These are phyloP conservation scores for Diploptera punctata DNA, from an alignment of 2,888 invertebrate species.

Conservation along the genomic window DNA sequence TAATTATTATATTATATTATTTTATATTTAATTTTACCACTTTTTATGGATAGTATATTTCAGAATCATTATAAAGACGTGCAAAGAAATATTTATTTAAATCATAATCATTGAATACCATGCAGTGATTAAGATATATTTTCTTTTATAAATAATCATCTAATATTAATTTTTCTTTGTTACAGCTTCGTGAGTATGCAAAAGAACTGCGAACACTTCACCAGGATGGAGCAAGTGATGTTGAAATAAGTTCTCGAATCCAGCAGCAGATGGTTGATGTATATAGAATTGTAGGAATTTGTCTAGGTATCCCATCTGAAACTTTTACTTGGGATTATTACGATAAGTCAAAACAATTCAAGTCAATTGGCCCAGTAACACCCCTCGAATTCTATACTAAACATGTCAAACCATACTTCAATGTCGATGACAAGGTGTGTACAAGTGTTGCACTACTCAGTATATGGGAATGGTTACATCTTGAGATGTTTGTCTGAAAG, in stretches of 20 bases:
- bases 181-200: constrained; percentile 80
- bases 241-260: constrained; percentile 67
- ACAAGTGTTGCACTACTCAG: no score
- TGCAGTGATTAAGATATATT: no score
- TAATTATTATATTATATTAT: no score
- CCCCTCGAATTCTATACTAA: constrained; percentile 82
- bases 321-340: constrained; percentile 86
- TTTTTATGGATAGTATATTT: no score
- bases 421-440: constrained; percentile 81
- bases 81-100: no score
- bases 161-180: constrained; percentile 42
- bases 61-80: no score
- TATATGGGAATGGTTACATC: no score
- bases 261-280: constrained; percentile 75
- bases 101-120: no score
- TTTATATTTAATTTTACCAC: no score
- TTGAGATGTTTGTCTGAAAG: no score
- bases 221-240: constrained; percentile 64
- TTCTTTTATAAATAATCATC: neutral
- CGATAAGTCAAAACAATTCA: constrained; percentile 78
- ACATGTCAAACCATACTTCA: constrained; percentile 76
- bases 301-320: constrained; percentile 81
- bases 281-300: constrained; percentile 83
- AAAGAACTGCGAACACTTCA: constrained; percentile 73
- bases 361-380: constrained; percentile 75